These are phyloP conservation scores for Steatocranus sp. DNA, from an alignment of 2,797 vertebrate genomes.

Conservation along the genomic window DNA sequence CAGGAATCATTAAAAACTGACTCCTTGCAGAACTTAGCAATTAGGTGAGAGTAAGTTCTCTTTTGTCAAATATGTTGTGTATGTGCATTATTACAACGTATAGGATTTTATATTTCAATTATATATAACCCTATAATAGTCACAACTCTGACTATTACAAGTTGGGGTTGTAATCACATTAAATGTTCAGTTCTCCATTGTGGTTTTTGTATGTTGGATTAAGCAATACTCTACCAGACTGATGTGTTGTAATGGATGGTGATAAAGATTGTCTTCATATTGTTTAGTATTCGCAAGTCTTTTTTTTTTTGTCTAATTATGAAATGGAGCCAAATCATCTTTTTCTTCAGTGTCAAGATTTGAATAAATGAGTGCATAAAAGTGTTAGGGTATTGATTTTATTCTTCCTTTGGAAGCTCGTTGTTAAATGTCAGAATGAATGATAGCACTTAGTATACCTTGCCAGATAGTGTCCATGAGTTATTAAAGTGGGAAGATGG, in stretches of 20 bases:
- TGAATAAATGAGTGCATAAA: constrained; percentile 38
- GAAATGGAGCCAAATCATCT: constrained; percentile 24
- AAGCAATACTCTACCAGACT: not conserved
- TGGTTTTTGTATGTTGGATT: not conserved
- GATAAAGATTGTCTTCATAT: not conserved
- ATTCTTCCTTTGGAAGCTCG: constrained; percentile 14
- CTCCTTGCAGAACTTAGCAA: not conserved
- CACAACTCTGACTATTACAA: not conserved
- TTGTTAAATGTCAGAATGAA: constrained; percentile 42
- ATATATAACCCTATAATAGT: not conserved
- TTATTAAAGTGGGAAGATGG: constrained; percentile 3
- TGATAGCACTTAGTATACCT: constrained; percentile 46
- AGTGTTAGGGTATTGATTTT: constrained; percentile 50
- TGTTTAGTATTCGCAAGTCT: constrained; percentile 3
- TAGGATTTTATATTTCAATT: not conserved
- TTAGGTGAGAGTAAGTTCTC: not conserved
- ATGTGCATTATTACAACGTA: not conserved
- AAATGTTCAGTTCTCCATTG: not conserved
- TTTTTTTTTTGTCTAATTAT: constrained; percentile 5
- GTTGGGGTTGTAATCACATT: not conserved
- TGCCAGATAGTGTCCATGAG: constrained; percentile 3
- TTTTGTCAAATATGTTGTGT: not conserved
- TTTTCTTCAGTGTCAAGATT: constrained; percentile 33
- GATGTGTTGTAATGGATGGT: not conserved
- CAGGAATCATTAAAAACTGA: not conserved